Evolutionary conservation across 2,113 vertebrate species (phyloP), one percentile per base, ranked within the genome.

Genomic region (Corydoras maculifer): DNA sequence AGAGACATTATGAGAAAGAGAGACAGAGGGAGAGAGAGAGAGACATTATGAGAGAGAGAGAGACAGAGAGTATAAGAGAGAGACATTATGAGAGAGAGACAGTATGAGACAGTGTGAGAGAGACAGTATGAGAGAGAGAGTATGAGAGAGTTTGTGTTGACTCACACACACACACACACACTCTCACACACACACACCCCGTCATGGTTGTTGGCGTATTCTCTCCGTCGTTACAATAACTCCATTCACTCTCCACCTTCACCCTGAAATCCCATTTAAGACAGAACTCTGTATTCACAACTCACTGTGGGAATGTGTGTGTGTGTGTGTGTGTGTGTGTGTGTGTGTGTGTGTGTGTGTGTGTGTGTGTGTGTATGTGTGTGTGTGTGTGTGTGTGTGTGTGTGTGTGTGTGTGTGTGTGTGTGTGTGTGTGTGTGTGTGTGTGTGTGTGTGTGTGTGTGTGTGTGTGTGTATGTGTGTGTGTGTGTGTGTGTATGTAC

Each of bases 191-290:
- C 55, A 50, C 32, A 30, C n/a, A 50, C 57, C 50, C 15, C 14
- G 43, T 82, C 18, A 13, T 51, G 51, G 15, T 51, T 12, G 11
- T 53, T 31, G 53, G 48, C 25, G 12, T 65, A 53, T 50, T 84
- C 84, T 83, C 81, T 85, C 82, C 84, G 81, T 72, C 73, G 57
- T 79, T 82, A 89, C 88, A 90, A 88, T 87, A 84, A 85, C 82
- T 77, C 85, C 84, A 88, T 90, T 90, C 88, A 90, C 55, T 80
- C 84, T 86, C 85, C 82, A 85, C 86, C 87, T 85, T 84, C 84
- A 84, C 25, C 81, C 85, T 86, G 84, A 87, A 90, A 88, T 90
- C 88, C 88, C 86, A 90, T 90, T 90, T 65, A 73, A 86, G 86
- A 87, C 86, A 86, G 86, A 87, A 84, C 83, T 84, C 86, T 77